Percentiles rank a stretch among this genome's conserved stretches.
These are phyloP conservation scores for Phallusia fumigata DNA, from an alignment of 23 tunicate species.

Conservation along the genomic window DNA sequence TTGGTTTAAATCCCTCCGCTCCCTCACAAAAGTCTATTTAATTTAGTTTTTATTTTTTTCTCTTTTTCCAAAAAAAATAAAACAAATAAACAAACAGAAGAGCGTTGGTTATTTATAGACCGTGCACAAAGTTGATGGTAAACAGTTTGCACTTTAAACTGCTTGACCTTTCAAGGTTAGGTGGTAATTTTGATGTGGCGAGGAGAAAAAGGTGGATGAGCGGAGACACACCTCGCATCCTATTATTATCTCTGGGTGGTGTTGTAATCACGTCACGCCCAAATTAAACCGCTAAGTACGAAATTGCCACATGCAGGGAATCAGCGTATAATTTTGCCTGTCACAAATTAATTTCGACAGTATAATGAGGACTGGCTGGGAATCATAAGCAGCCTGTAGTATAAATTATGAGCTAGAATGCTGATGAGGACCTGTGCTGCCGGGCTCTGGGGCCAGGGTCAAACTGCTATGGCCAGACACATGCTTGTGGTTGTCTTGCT, in stretches of 20 bases:
- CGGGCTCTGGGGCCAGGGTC: neutral
- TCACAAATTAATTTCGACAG: constrained; percentile 6
- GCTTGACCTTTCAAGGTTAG: neutral
- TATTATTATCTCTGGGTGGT: neutral
- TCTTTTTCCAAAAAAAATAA: no score
- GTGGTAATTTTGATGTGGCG: neutral
- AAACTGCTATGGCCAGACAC: neutral
- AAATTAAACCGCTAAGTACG: neutral
- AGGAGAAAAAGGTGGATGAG: neutral
- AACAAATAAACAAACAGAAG: no score
- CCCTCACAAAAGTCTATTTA: no score
- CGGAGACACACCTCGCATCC: neutral
- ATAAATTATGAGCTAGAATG: no score
- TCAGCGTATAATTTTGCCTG: neutral
- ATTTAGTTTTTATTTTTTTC: no score
- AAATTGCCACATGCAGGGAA: neutral
- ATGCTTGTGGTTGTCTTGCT: neutral
- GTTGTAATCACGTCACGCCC: constrained; percentile 7
- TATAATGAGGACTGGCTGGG: neutral
- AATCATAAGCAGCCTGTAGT: no score
- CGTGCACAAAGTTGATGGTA: neutral
- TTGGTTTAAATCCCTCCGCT: neutral
- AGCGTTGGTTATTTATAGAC: no score
- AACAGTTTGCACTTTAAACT: neutral
- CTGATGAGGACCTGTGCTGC: neutral